Base-by-base conservation (phyloP, 35 echinoderm and acorn worm genomes). In the Eucidaris tribuloides region DNA sequence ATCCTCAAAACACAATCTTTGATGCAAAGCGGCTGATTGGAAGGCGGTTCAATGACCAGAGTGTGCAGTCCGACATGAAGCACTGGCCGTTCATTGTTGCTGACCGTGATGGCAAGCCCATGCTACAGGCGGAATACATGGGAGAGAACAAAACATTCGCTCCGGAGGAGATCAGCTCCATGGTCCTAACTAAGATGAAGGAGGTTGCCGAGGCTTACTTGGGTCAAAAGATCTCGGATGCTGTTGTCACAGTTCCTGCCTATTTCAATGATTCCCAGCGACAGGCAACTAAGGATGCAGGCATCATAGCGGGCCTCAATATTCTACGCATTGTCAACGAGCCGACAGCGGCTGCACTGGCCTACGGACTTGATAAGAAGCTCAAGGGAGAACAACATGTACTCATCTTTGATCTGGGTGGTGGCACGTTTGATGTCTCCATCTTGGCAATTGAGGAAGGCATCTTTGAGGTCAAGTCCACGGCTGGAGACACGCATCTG, bases 21-120 rank as follows among this genome's bases (percentile, higher is more conserved):
- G 93, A 96, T 59, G 93, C 93, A 31, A 96, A 96, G 66, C 93
- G 93, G 3, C 71, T 96, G 65, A 96, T 96, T 57, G 93, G 93
- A 1, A 57, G 93, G 0, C 71, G 64, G 46, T 96, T 85, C 48
- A 80, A 85, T 64, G 93, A 96, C 37, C 42, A 46, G 1, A 34
- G 76, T 13, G 65, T 96, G 3, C 93, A 96, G 46, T 62, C 79
- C 6, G 87, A 96, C 39, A 96, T 86, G 29, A 90, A 90, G 63
- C 82, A 86, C 30, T 89, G 89, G 56, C 93, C 93, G 23, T 96
- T 96, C 48, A 83, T 38, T 7, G 93, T 96, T 18, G 38, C 84
- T 56, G 79, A 91, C 44, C 33, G n/a, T 63, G 81, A 56, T 11
- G 81, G 81, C 7, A 91, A 95, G 15, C 92, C 87, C n/a, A 71